Conservation (phyloP, 2,797 vertebrate genomes). For the Rhinella marina region DNA sequence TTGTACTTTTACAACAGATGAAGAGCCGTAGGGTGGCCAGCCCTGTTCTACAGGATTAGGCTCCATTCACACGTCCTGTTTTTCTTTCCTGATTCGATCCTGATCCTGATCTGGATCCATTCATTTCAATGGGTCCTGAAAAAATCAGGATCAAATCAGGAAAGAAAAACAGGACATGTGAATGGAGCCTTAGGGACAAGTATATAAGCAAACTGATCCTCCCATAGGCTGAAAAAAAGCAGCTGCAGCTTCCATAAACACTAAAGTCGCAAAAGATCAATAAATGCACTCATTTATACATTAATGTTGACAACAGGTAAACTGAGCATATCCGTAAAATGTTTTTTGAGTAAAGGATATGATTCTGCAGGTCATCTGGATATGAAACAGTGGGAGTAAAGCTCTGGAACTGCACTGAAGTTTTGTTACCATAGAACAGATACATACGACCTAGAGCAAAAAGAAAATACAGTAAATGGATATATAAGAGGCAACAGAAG, state of each 20-base stretch:
- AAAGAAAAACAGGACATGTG: too few species aligned
- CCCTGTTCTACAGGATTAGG: too few species aligned
- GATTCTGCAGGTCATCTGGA: slow-evolving; percentile 87
- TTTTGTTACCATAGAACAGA: slow-evolving; percentile 94
- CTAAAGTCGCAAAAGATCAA: not conserved
- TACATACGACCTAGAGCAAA: slow-evolving; percentile 86
- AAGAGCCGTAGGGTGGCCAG: too few species aligned
- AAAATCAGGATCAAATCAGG: too few species aligned
- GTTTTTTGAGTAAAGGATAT: slow-evolving; percentile 78
- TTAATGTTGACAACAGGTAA: not conserved
- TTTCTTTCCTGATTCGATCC: too few species aligned
- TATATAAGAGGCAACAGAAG: not conserved
- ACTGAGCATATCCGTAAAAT: not conserved
- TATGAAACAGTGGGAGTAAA: slow-evolving; percentile 86
- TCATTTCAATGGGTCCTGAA: too few species aligned
- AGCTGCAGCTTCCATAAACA: not conserved
- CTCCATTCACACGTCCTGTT: too few species aligned
- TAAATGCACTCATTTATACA: not conserved
- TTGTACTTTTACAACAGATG: too few species aligned
- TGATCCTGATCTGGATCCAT: too few species aligned
- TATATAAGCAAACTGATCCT: not conserved
- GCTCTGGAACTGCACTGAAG: slow-evolving; percentile 89
- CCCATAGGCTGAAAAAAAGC: not conserved
- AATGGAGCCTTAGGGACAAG: too few species aligned
- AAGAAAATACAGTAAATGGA: not conserved